Percentiles rank a stretch among this genome's conserved stretches.
These are phyloP conservation scores for Napeogenes sylphis DNA, from an alignment of 2,888 invertebrate genomes.

Conservation along the genomic window DNA sequence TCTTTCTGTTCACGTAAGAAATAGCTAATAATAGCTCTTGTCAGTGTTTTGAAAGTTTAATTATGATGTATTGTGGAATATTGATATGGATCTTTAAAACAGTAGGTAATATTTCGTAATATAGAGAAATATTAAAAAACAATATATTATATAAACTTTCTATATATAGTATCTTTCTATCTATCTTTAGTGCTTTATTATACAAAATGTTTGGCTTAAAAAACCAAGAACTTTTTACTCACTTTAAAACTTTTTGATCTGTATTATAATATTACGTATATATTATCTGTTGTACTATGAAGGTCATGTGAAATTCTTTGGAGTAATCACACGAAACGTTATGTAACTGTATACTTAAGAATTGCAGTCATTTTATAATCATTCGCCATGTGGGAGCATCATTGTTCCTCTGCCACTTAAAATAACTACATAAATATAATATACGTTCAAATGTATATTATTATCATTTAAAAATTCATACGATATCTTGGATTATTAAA, in stretches of 20 bases:
- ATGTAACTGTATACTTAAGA: constrained; percentile 19
- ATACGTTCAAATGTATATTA: not conserved
- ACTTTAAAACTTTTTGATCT: too few species aligned
- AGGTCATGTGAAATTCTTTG: constrained; percentile 10
- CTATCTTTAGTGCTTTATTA: too few species aligned
- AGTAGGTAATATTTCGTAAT: not conserved
- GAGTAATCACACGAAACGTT: constrained; percentile 16
- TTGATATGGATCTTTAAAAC: constrained; percentile 2
- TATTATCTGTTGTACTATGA: not conserved
- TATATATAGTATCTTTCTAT: too few species aligned
- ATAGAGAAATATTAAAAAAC: not conserved
- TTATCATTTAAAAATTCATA: too few species aligned
- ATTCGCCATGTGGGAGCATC: constrained; percentile 17
- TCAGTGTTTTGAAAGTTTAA: constrained; percentile 3
- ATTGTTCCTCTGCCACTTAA: constrained; percentile 17
- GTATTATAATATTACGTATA: not conserved
- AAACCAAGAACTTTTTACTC: too few species aligned
- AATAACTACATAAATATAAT: constrained; percentile 7
- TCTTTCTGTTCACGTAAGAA: constrained; percentile 44
- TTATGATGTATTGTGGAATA: constrained; percentile 9
- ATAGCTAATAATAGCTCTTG: constrained; percentile 4
- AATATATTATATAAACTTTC: not conserved
- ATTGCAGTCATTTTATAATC: constrained; percentile 14
- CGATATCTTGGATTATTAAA: too few species aligned
- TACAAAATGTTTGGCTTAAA: too few species aligned